Evolutionary conservation across 92 coral and sea anemone genomes (phyloP).

Genomic region (Umimayanthus chanpuru): DNA sequence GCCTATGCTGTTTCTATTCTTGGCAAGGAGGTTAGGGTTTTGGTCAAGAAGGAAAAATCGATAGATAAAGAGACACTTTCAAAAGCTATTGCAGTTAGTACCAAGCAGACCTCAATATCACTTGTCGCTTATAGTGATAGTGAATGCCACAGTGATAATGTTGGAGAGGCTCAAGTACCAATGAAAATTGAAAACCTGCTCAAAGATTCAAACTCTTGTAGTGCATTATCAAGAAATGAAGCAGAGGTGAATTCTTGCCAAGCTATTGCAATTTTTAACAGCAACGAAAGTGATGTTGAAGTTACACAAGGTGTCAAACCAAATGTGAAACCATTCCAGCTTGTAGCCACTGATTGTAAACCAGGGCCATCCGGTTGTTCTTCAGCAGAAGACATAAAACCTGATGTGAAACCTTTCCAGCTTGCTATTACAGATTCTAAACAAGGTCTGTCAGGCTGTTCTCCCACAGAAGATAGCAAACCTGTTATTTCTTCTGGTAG

Average conservation of each 20-base stretch:
- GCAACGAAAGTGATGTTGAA: background rate
- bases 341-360: background rate
- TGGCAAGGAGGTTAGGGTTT: slow-evolving; percentile 9
- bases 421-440: background rate
- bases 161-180: background rate
- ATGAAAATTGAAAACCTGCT: background rate
- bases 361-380: slow-evolving; percentile 17
- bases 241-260: background rate
- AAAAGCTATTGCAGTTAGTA: background rate
- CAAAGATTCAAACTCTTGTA: background rate
- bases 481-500: background rate
- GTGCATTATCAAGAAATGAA: background rate
- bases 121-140: background rate
- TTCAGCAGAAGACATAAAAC: background rate
- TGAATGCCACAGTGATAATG: background rate
- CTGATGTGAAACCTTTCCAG: background rate
- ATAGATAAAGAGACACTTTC: background rate
- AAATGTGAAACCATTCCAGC: background rate
- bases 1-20: background rate
- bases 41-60: background rate
- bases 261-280: background rate
- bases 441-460: background rate
- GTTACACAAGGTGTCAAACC: slow-evolving; percentile 4
- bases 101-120: background rate
- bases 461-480: background rate